phyloP scores from a whole-genome alignment of 2,797 vertebrate genomes.

The Falco peregrinus region DNA sequence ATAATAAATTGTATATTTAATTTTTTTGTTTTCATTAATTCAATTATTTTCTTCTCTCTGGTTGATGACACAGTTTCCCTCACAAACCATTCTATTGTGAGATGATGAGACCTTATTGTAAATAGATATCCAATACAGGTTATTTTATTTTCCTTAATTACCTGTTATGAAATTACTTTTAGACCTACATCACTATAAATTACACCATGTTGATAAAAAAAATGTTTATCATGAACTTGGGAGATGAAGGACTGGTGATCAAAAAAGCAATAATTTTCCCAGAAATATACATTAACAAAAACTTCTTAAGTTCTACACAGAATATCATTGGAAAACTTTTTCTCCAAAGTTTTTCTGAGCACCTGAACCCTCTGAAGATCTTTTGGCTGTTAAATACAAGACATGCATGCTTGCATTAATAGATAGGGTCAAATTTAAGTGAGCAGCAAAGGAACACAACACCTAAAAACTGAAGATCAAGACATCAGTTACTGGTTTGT shows the following conservation, averaged over 20 bases:
- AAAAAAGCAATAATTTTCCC: not conserved
- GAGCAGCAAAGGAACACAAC: not conserved
- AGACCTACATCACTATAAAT: not conserved
- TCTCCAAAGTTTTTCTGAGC: not conserved
- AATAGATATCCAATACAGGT: not conserved
- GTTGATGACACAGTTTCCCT: not conserved
- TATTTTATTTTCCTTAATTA: not conserved
- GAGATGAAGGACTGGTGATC: not conserved
- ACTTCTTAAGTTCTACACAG: not conserved
- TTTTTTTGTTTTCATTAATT: not conserved
- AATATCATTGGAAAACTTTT: not conserved
- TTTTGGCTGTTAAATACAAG: not conserved
- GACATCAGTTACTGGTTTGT: not conserved
- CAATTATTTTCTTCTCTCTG: not conserved
- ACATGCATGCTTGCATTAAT: fast-evolving
- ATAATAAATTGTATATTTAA: not conserved
- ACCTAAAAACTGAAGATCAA: not conserved
- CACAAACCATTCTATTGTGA: not conserved
- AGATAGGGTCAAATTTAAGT: not conserved
- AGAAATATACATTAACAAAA: not conserved
- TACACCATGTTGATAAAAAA: not conserved
- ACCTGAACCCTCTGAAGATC: not conserved
- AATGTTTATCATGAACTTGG: not conserved
- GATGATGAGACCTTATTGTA: not conserved
- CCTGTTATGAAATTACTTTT: not conserved